phyloP scores from a whole-genome alignment of 1,140 invertebrate species.

The Conopomorpha cramerella region DNA sequence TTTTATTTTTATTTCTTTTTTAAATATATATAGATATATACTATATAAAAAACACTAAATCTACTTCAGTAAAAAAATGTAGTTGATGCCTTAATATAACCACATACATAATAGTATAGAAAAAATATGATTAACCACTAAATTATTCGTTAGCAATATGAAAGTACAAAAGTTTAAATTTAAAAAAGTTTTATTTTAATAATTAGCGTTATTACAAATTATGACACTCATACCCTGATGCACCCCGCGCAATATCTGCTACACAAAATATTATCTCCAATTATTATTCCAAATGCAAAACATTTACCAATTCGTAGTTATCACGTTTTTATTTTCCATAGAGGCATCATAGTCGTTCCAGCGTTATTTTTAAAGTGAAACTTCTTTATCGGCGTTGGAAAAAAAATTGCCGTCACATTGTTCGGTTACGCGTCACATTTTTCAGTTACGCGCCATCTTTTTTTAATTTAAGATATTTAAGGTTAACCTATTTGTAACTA shows the following conservation, averaged over 20 bases:
- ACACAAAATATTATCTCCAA: constrained; percentile 47
- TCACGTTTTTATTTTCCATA: too few relatives aligned
- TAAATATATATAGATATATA: too few relatives aligned
- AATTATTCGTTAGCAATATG: constrained; percentile 47
- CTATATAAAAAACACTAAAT: constrained; percentile 53
- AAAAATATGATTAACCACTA: constrained; percentile 49
- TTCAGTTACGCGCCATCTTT: too few relatives aligned
- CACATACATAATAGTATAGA: constrained; percentile 45
- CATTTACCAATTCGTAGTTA: constrained; percentile 57
- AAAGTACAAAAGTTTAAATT: constrained; percentile 52
- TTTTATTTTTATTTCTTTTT: too few relatives aligned
- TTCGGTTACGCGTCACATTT: too few relatives aligned
- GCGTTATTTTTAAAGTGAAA: too few relatives aligned
- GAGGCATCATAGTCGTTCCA: too few relatives aligned
- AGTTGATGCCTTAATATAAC: constrained; percentile 46
- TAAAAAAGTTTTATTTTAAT: too few relatives aligned
- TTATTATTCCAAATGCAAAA: constrained; percentile 57
- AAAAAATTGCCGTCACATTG: too few relatives aligned
- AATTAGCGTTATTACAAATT: constrained; percentile 53
- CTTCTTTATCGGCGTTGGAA: too few relatives aligned
- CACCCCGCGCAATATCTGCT: constrained; percentile 54
- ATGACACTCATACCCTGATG: constrained; percentile 63
- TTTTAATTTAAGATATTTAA: too few relatives aligned
- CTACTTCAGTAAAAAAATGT: constrained; percentile 56
- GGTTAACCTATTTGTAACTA: too few relatives aligned